Evolutionary conservation across 2,797 vertebrate genomes (phyloP).

Genomic region (Falco columbarius): DNA sequence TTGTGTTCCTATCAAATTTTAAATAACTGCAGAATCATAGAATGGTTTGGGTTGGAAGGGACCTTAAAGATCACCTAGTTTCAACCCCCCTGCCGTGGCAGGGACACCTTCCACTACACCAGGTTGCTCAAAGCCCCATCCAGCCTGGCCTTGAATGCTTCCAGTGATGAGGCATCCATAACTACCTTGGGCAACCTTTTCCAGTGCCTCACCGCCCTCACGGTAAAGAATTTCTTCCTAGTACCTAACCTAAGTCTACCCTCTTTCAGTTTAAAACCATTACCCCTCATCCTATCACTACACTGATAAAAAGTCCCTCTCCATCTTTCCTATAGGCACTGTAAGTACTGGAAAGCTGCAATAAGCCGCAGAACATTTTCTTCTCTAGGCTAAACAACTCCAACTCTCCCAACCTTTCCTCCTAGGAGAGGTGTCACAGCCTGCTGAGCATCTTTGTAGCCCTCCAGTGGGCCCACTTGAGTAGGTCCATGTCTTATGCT

Average conservation of each 20-base stretch:
- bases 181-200: not conserved
- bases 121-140: not conserved
- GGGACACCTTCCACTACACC: not conserved
- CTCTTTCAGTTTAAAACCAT: not conserved
- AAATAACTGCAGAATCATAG: not conserved
- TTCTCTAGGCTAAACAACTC: not conserved
- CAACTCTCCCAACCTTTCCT: not conserved
- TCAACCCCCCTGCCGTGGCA: accelerated
- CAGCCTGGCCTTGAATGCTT: not conserved
- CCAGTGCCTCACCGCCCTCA: not conserved
- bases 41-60: not conserved
- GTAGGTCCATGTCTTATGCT: not conserved
- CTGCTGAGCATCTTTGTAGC: not conserved
- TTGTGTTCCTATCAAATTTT: not conserved
- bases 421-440: accelerated
- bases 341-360: not conserved
- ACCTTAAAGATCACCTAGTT: not conserved
- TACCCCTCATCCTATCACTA: not conserved
- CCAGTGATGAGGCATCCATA: not conserved
- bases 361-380: not conserved
- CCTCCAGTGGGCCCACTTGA: not conserved
- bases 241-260: not conserved
- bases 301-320: not conserved
- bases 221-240: not conserved
- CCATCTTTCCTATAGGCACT: not conserved